A percentile compares a stretch with the other conserved stretches of the same genome.
Evolutionary conservation across 2,797 vertebrate species (phyloP).

Genomic region (Hyperoplus lanceolatus): DNA sequence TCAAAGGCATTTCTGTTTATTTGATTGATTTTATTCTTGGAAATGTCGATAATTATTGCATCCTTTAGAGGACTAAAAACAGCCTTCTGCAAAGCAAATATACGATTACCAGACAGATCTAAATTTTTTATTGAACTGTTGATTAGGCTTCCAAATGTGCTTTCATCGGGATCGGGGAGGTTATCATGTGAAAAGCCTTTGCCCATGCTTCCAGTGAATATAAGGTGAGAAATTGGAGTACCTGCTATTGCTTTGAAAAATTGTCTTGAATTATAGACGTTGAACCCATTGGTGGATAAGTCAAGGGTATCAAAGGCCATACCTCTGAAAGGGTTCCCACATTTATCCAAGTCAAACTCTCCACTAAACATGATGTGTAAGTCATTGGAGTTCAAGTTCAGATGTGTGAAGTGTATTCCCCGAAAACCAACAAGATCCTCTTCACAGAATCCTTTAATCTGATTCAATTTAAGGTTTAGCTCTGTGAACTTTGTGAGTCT

Average conservation of each 20-base stretch:
- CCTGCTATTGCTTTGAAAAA: constrained; percentile 83
- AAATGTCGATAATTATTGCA: constrained; percentile 79
- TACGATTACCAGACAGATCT: constrained; percentile 78
- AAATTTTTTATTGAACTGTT: constrained; percentile 76
- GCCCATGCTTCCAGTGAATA: constrained; percentile 77
- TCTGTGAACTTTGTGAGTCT: constrained; percentile 79
- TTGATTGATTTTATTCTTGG: constrained; percentile 86
- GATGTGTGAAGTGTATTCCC: constrained; percentile 82
- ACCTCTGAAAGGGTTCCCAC: constrained; percentile 88
- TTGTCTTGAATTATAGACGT: background rate
- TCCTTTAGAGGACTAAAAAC: constrained; percentile 82
- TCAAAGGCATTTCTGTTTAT: constrained; percentile 84
- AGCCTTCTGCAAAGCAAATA: constrained; percentile 82
- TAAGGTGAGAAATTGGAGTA: constrained; percentile 79
- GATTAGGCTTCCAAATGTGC: constrained; percentile 86
- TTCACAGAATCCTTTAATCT: constrained; percentile 85
- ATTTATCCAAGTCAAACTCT: constrained; percentile 77
- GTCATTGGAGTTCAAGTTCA: constrained; percentile 74
- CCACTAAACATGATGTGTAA: constrained; percentile 44
- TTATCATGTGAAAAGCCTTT: constrained; percentile 84
- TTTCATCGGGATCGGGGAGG: constrained; percentile 81
- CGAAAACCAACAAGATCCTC: constrained; percentile 86
- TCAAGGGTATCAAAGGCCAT: constrained; percentile 82
- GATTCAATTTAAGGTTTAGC: constrained; percentile 84
- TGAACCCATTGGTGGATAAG: constrained; percentile 78